Evolutionary conservation across 2,888 invertebrate genomes (phyloP).

Genomic region (Lasioglossum lativentre): DNA sequence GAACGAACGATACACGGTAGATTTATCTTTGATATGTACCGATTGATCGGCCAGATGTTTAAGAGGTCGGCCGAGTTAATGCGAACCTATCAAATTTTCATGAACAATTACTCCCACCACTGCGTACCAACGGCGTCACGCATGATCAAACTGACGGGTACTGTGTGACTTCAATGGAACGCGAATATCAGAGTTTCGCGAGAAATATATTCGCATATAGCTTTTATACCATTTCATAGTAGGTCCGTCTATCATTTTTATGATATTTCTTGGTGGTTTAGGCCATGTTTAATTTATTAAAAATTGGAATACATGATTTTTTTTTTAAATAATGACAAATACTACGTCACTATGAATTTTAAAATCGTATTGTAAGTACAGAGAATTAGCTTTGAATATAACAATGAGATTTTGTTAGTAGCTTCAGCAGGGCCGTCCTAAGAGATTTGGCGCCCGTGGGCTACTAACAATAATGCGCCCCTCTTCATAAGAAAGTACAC

Average conservation of each 20-base stretch:
- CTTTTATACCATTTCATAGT: background rate
- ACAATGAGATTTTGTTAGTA: background rate
- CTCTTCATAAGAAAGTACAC: no score
- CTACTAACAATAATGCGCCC: no score
- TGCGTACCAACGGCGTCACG: constrained; percentile 57
- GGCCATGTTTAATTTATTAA: background rate
- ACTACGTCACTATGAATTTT: background rate
- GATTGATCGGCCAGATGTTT: constrained; percentile 65
- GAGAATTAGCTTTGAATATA: background rate
- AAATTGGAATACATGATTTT: background rate
- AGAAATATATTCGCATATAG: background rate
- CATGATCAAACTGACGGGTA: constrained; percentile 60
- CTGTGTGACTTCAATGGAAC: constrained; percentile 3
- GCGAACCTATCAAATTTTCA: constrained; percentile 68
- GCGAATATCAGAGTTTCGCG: constrained; percentile 28
- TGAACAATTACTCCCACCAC: constrained; percentile 71
- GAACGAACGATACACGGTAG: background rate
- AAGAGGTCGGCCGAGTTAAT: constrained; percentile 66
- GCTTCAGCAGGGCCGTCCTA: no score
- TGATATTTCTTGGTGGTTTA: background rate
- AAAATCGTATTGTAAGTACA: background rate
- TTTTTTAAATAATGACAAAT: background rate
- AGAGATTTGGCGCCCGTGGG: no score
- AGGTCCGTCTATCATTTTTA: background rate
- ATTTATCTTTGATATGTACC: constrained; percentile 32